Base-by-base conservation (phyloP, 2,888 invertebrate species). In the Heliconius ismenius region DNA sequence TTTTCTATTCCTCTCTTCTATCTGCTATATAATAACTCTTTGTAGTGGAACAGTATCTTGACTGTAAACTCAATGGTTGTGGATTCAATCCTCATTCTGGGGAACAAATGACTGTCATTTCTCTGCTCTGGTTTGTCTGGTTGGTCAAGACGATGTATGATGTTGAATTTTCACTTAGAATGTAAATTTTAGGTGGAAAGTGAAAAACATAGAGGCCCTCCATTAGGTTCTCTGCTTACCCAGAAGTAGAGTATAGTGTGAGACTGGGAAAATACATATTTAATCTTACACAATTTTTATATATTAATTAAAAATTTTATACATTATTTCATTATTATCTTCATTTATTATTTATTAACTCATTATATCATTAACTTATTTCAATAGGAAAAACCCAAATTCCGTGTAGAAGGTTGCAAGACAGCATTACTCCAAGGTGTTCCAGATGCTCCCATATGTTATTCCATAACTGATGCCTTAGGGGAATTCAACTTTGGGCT, bases 401-500 rank as follows among this genome's bases (percentile, higher is more conserved):
- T 89, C 80, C 89, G 92, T 49, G 92, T 95, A 32, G 94, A 95
- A 83, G 95, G 95, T 28, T 97, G 97, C 85, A 94, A 94, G 64
- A 95, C 93, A 62, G 95, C 95, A n/a, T 90, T 95, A 7, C 91
- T 95, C 1, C 92, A 95, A 83, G 95, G 95, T 21, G 95, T 95
- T n/a, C 92, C 93, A 0, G 94, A 94, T 67, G 91, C 95, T 28
- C 95, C 96, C 0, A 92, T 98, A 74, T 99, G 99, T 85, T 96
- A 97, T 85, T 95, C 96, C 0, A 92, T 92, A 15, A 97, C 98
- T 0, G 95, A 97, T 81, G 91, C 95, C 76, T 93, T 94, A 67
- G 99, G 99, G 18, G 95, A 95, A 84, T 98, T 98, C 87, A 90
- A 88, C 6, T 98, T 98, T 84, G 96, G 96, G 2, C 95, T 97